phyloP scores from a whole-genome alignment of 37 sponge, comb jelly and placozoan genomes.

The Axinella damicornis region DNA sequence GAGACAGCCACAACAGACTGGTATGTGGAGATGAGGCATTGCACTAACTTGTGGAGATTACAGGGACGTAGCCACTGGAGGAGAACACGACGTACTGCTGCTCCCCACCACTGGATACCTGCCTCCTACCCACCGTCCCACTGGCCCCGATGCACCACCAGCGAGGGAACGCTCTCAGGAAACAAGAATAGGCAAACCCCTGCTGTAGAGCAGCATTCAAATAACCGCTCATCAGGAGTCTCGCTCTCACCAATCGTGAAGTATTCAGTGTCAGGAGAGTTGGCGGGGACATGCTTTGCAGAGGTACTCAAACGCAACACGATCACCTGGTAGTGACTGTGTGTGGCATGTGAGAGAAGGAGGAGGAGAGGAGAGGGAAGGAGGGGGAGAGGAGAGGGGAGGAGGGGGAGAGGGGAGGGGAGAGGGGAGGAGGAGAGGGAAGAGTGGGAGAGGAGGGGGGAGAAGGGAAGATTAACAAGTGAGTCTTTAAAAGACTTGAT shows the following conservation, averaged over 20 bases:
- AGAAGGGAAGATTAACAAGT: no score
- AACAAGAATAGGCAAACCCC: not conserved
- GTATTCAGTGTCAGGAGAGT: constrained; percentile 15
- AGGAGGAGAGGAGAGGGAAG: not conserved
- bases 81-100: constrained; percentile 35
- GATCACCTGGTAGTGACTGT: constrained; percentile 3
- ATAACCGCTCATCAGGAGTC: not conserved
- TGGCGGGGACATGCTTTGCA: not conserved
- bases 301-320: constrained; percentile 1
- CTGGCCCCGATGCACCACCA: not conserved
- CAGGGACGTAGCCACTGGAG: constrained; percentile 23
- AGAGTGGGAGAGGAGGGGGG: no score
- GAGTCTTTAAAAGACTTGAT: no score
- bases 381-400: no score
- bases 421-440: no score
- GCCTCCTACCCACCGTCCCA: not conserved
- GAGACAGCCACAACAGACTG: no score
- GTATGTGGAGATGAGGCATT: no score
- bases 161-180: constrained; percentile 41
- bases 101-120: not conserved
- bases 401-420: no score
- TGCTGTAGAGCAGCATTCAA: constrained; percentile 1
- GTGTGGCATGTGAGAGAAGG: not conserved
- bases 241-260: constrained; percentile 23
- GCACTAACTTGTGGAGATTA: not conserved